phyloP scores from a whole-genome alignment of 2,113 vertebrate genomes.

The Rhinolophus sinicus region DNA sequence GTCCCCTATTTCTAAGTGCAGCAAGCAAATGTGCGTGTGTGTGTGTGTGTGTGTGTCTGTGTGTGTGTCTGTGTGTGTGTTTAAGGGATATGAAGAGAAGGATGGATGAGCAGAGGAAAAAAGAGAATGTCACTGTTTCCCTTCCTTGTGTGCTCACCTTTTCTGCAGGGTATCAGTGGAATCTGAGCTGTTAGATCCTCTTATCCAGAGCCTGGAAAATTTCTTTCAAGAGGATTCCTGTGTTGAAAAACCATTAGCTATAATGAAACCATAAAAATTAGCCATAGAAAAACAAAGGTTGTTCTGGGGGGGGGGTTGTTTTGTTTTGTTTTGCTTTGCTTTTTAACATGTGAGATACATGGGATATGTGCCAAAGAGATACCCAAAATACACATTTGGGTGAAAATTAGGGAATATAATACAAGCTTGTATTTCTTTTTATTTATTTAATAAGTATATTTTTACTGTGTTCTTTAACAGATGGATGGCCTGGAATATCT shows the following conservation, averaged over 20 bases:
- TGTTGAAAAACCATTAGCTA: conserved; percentile 45
- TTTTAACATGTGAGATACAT: not conserved
- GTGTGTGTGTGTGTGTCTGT: not conserved
- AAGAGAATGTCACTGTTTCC: not conserved
- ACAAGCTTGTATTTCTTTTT: not conserved
- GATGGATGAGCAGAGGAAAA: not conserved
- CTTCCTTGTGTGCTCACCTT: conserved; percentile 11
- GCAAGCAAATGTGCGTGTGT: not conserved
- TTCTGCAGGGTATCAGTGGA: not conserved
- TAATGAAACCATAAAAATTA: conserved; percentile 44
- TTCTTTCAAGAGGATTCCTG: conserved; percentile 29
- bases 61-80: not conserved
- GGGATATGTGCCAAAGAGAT: not conserved
- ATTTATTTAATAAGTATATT: conserved; percentile 25
- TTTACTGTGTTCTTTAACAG: conserved; percentile 7
- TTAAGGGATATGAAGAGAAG: not conserved
- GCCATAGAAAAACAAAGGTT: conserved; percentile 8
- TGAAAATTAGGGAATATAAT: not conserved
- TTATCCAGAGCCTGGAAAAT: not conserved
- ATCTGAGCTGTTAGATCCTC: not conserved
- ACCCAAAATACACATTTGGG: not conserved
- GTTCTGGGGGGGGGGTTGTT: not conserved
- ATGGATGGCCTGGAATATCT: not conserved
- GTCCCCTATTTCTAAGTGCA: not conserved
- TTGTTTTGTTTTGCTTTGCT: not conserved